These are phyloP conservation scores for Anthopleura xanthogrammica DNA, from an alignment of 92 coral and sea anemone species.

Conservation along the genomic window DNA sequence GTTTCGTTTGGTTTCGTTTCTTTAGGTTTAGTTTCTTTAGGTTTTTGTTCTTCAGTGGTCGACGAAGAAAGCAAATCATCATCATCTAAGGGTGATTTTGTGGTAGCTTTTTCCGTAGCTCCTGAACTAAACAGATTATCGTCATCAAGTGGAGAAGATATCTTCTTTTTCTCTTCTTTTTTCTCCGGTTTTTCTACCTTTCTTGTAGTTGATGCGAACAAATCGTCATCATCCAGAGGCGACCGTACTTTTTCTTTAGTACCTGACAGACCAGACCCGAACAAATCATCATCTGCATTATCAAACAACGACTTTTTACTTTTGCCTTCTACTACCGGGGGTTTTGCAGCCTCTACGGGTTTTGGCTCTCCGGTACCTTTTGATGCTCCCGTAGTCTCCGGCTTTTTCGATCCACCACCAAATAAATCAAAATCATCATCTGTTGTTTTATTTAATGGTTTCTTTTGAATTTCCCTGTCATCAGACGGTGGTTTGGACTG, in stretches of 20 bases:
- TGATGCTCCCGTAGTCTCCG: not conserved
- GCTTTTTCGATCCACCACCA: slow-evolving; percentile 11
- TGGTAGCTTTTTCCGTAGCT: not conserved
- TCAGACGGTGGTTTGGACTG: slow-evolving; percentile 8
- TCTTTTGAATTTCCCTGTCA: not conserved
- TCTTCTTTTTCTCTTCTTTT: slow-evolving; percentile 16
- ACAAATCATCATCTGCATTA: slow-evolving; percentile 33
- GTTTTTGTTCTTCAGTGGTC: slow-evolving; percentile 23
- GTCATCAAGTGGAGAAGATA: slow-evolving; percentile 32
- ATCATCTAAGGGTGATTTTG: slow-evolving; percentile 20
- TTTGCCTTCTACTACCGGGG: slow-evolving; percentile 28
- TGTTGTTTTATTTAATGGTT: slow-evolving; percentile 3
- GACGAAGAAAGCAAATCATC: slow-evolving; percentile 37
- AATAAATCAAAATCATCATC: slow-evolving; percentile 25
- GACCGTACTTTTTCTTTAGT: slow-evolving; percentile 13
- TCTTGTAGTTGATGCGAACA: slow-evolving; percentile 23
- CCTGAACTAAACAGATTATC: not conserved
- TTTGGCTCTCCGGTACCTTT: slow-evolving; percentile 1
- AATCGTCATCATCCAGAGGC: slow-evolving; percentile 37
- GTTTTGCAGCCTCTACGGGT: slow-evolving; percentile 11
- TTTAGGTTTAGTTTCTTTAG: not conserved
- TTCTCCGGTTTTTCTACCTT: slow-evolving; percentile 24
- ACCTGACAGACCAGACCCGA: not conserved
- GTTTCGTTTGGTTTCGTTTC: not conserved
- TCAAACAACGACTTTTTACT: slow-evolving; percentile 22